phyloP scores from a whole-genome alignment of 2,797 vertebrate species.

The Pteropus rufus region DNA sequence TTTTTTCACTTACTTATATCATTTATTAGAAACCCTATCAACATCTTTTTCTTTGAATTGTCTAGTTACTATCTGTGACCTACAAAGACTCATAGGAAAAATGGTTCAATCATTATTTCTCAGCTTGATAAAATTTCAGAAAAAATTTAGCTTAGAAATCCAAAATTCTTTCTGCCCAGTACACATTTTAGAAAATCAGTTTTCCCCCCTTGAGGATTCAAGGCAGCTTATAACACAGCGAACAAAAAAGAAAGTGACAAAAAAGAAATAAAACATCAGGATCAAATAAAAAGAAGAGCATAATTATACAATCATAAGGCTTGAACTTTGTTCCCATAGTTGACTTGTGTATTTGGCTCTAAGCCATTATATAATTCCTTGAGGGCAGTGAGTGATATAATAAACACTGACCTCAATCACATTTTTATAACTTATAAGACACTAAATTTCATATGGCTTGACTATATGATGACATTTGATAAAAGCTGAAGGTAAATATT shows the following conservation, averaged over 20 bases:
- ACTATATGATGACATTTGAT: conserved; percentile 22
- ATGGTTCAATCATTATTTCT: not conserved
- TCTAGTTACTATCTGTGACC: not conserved
- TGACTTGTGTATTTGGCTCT: conserved; percentile 4
- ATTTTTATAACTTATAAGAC: conserved; percentile 48
- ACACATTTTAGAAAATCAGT: not conserved
- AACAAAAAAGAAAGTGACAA: conserved; percentile 38
- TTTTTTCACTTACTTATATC: conserved; percentile 26
- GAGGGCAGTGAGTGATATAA: conserved; percentile 31
- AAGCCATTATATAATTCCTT: conserved; percentile 2
- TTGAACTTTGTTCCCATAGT: not conserved
- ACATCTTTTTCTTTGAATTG: not conserved
- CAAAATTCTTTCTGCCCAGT: not conserved
- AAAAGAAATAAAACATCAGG: conserved; percentile 20
- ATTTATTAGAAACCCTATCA: not conserved
- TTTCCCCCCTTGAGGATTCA: not conserved
- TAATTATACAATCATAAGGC: not conserved
- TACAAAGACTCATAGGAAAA: not conserved
- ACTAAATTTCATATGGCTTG: conserved; percentile 20
- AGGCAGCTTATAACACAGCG: not conserved
- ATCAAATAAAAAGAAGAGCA: conserved; percentile 33
- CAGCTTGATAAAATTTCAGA: conserved; percentile 23
- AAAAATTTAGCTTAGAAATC: conserved; percentile 44
- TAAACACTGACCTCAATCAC: conserved; percentile 55
- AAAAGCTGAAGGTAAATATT: conserved; percentile 49